These are phyloP conservation scores for Hozukius guyotensis DNA, from an alignment of 2,797 vertebrate species.

Conservation along the genomic window DNA sequence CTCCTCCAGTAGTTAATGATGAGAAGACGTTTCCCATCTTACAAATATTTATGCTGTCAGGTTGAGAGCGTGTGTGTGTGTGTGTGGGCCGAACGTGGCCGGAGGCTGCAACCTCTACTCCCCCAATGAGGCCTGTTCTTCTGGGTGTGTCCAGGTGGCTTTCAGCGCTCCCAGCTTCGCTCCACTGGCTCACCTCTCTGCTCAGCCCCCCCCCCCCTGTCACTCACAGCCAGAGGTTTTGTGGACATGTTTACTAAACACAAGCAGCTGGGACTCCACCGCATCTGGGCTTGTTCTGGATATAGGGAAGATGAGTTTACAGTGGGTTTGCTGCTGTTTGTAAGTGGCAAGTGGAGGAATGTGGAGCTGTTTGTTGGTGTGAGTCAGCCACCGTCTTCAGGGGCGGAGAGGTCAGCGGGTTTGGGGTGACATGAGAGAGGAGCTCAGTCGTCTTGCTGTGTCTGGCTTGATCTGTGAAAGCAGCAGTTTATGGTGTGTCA, in stretches of 20 bases:
- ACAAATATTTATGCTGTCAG: conserved; percentile 74
- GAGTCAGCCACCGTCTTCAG: conserved; percentile 1
- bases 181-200: conserved; percentile 49
- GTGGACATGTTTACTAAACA: conserved; percentile 83
- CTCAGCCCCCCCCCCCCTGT: conserved; percentile 34
- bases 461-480: conserved; percentile 23
- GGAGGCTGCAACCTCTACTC: conserved; percentile 6
- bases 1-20: conserved; percentile 25
- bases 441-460: conserved; percentile 54
- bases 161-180: conserved; percentile 3
- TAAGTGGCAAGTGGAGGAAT: conserved; percentile 17
- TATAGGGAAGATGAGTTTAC: conserved; percentile 47
- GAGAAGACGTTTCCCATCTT: conserved; percentile 41
- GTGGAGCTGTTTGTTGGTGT: conserved; percentile 9
- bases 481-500: conserved; percentile 42
- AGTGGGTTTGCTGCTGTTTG: conserved; percentile 52
- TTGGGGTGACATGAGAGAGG: conserved; percentile 46
- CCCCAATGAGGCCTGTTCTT: conserved; percentile 24
- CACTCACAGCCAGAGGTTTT: conserved; percentile 55
- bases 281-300: conserved; percentile 66
- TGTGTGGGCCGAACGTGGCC: conserved; percentile 14
- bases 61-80: neutral
- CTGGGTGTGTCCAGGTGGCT: conserved; percentile 73
- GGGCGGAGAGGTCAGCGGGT: conserved; percentile 50
- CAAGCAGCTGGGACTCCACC: conserved; percentile 70